phyloP scores from a whole-genome alignment of 2,113 vertebrate species.

The Pituophis catenifer region DNA sequence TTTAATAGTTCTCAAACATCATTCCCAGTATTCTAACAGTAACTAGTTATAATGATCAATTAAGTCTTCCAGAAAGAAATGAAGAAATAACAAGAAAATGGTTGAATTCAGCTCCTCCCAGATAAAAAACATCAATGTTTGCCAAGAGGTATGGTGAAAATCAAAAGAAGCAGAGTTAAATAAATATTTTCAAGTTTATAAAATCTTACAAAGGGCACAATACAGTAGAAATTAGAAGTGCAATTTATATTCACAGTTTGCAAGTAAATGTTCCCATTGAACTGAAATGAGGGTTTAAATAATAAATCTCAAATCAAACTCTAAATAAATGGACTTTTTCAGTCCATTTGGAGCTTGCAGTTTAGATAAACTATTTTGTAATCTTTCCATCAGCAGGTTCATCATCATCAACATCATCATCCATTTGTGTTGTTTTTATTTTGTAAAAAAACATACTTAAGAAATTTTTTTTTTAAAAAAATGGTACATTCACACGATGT shows the following conservation, averaged over 20 bases:
- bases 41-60: slow-evolving; percentile 16
- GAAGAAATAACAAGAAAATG: background rate
- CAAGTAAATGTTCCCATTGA: background rate
- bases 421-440: background rate
- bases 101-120: slow-evolving; percentile 19
- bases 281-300: background rate
- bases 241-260: background rate
- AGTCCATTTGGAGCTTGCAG: slow-evolving; percentile 1
- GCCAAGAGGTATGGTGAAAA: slow-evolving; percentile 34
- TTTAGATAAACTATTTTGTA: background rate
- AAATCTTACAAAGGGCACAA: slow-evolving; percentile 11
- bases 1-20: background rate
- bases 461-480: background rate
- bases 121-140: slow-evolving; percentile 37
- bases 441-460: background rate
- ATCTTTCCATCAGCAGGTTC: slow-evolving; percentile 36
- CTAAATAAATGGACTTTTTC: background rate
- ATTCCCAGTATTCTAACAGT: slow-evolving; percentile 25
- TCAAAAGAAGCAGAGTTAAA: background rate
- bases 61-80: slow-evolving; percentile 6
- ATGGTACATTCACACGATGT: background rate
- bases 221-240: slow-evolving; percentile 13
- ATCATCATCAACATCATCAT: background rate
- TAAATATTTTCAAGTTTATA: background rate
- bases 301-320: background rate